Evolutionary conservation across 2,797 vertebrate species (phyloP), one percentile per base, ranked within the genome.

Genomic region (Lutjanus argentimaculatus): DNA sequence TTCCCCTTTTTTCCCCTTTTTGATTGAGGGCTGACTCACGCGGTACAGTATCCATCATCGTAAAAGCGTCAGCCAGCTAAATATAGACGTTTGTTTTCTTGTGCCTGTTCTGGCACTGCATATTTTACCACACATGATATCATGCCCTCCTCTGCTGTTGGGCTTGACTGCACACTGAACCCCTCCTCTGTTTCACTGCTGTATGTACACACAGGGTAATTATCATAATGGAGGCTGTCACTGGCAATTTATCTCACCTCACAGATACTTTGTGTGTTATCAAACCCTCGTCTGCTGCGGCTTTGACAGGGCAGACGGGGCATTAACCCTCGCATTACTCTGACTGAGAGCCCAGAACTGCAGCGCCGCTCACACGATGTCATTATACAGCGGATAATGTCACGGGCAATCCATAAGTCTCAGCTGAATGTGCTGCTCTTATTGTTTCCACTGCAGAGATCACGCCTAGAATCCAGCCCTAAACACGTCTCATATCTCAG

Each of bases 11-110:
- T 51, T 7, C 8, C 10, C 0, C 17, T 36, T 55, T 94, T 84
- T 94, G 88, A 95, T 91, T 91, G 92, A 94, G 88, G 86, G 76
- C 90, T 91, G 90, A 95, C 90, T 94, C 87, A 68, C 87, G 86
- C 80, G 30, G 77, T 88, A 61, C 78, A 81, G 82, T 46, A 90
- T 93, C 85, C 83, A 75, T 92, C 90, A 89, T 88, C 80, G 80
- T 92, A 84, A 92, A 93, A 90, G 91, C 48, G n/a, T 86, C 92
- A 62, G 80, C 72, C 76, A 40, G 82, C 90, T 93, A 94, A 93
- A 93, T 92, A 85, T 94, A 93, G 90, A 89, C 85, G 11, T 91
- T 93, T 88, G 75, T 89, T 90, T 93, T 85, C 79, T 72, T 63
- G 67, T 84, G 80, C 51, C 59, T 79, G 48, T 55, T 84, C 82